phyloP scores from a whole-genome alignment of 2,888 invertebrate species.

The Mesorhabditis spiculigera region DNA sequence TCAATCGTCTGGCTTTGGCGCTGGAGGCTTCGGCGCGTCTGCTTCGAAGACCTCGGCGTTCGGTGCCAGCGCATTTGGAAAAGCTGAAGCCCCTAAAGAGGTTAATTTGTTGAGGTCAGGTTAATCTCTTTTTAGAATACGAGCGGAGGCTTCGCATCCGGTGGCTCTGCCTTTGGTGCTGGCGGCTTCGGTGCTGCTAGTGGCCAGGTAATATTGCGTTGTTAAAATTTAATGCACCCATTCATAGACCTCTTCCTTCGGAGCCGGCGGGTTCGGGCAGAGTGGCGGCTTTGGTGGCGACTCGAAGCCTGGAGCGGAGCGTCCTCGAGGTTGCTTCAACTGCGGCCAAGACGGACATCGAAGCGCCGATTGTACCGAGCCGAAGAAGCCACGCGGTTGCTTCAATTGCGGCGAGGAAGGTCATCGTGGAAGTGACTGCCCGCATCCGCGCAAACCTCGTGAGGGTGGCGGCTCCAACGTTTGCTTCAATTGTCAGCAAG shows the following conservation, averaged over 20 bases:
- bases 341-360: slow-evolving; percentile 35
- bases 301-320: background rate
- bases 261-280: slow-evolving; percentile 11
- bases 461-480: background rate
- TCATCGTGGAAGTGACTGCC: slow-evolving; percentile 14
- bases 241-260: background rate
- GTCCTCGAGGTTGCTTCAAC: slow-evolving; percentile 26
- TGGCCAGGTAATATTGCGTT: slow-evolving; percentile 19
- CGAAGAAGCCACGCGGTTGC: slow-evolving; percentile 12
- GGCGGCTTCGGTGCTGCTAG: slow-evolving; percentile 16
- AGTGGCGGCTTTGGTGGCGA: slow-evolving; percentile 5
- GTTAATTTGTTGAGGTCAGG: too few relatives aligned
- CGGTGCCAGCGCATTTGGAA: slow-evolving; percentile 10
- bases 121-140: background rate
- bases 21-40: background rate
- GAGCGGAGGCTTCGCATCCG: slow-evolving; percentile 11
- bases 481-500: slow-evolving; percentile 26
- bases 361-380: slow-evolving; percentile 25
- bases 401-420: slow-evolving; percentile 20
- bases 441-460: slow-evolving; percentile 12
- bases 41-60: background rate
- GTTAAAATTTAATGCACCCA: background rate
- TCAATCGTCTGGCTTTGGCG: slow-evolving; percentile 4
- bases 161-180: slow-evolving; percentile 11
- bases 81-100: background rate